phyloP scores from a whole-genome alignment of 2,797 vertebrate species.

The Microtus obscurus region DNA sequence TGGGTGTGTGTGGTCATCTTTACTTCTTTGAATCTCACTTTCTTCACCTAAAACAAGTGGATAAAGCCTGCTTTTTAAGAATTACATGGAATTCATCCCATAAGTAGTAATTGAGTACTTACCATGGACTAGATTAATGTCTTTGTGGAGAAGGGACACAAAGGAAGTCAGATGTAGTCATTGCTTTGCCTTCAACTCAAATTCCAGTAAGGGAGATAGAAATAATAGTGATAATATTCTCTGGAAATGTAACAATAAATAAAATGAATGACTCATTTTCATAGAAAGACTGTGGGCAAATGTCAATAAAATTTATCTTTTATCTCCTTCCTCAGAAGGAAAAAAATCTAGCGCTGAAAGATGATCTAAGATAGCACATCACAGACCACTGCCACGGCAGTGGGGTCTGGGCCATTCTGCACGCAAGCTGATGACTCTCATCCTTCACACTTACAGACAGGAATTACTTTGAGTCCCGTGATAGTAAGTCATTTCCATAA shows the following conservation, averaged over 20 bases:
- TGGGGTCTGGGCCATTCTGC: background rate
- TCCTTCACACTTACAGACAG: background rate
- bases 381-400: background rate
- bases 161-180: background rate
- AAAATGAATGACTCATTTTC: slow-evolving; percentile 10
- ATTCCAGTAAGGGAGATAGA: slow-evolving; percentile 5
- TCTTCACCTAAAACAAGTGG: background rate
- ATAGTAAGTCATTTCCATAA: background rate
- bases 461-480: background rate
- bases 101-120: background rate
- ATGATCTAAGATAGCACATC: background rate
- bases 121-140: background rate
- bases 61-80: background rate
- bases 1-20: background rate
- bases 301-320: slow-evolving; percentile 32
- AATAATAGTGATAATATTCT: background rate
- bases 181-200: background rate
- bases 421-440: background rate
- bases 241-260: slow-evolving; percentile 29
- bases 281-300: background rate
- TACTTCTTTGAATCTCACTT: background rate
- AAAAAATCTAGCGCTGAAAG: background rate
- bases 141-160: background rate
- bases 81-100: background rate
- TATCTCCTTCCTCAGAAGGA: background rate